These are phyloP conservation scores for Propsilocerus akamusi DNA, from an alignment of 1,140 invertebrate genomes.

Conservation along the genomic window DNA sequence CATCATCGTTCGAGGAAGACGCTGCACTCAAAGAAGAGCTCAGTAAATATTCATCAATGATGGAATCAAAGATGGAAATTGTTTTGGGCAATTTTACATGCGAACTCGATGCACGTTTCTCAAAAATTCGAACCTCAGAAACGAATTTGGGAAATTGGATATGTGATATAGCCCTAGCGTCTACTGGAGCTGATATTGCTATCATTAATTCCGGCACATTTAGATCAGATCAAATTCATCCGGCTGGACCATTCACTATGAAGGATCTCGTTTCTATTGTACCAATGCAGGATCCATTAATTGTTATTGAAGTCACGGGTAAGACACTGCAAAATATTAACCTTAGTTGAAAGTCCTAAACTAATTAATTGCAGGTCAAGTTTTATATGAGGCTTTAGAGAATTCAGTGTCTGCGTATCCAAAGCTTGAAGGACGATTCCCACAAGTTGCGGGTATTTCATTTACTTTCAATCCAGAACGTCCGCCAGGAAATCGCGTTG, in stretches of 20 bases:
- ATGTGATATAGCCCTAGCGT: conserved; percentile 67
- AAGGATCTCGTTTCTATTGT: conserved; percentile 65
- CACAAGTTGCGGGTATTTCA: conserved; percentile 57
- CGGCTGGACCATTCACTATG: conserved; percentile 61
- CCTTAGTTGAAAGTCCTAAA: conserved; percentile 12
- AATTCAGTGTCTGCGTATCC: conserved; percentile 58
- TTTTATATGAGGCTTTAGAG: conserved; percentile 55
- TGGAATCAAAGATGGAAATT: conserved; percentile 66
- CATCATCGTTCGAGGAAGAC: conserved; percentile 53
- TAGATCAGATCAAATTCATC: conserved; percentile 37
- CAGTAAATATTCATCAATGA: conserved; percentile 54
- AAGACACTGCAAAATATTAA: conserved; percentile 6
- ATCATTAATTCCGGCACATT: conserved; percentile 72
- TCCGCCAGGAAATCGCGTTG: conserved; percentile 47
- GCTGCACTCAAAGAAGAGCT: conserved; percentile 45
- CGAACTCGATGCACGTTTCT: conserved; percentile 68
- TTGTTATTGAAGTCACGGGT: conserved; percentile 26
- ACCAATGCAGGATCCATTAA: conserved; percentile 62
- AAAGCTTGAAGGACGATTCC: conserved; percentile 62
- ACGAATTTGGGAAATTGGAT: conserved; percentile 85
- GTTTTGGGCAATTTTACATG: conserved; percentile 63
- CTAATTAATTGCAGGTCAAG: conserved; percentile 39
- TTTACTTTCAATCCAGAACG: conserved; percentile 70
- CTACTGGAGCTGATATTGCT: conserved; percentile 65
- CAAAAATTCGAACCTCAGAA: conserved; percentile 55